Conservation (phyloP, 1,140 invertebrate genomes). For the Drosophila sturtevanti region DNA sequence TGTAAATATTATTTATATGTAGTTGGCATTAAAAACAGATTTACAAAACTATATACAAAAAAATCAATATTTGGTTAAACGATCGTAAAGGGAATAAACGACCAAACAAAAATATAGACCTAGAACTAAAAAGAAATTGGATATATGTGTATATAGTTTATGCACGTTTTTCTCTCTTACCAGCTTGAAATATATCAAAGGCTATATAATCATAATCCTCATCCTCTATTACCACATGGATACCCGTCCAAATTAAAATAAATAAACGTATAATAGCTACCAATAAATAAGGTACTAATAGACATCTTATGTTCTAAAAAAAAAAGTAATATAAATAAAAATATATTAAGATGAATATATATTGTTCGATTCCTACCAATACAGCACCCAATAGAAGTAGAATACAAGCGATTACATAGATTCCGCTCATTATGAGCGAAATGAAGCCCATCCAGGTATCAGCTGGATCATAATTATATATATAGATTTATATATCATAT, state of each 20-base stretch:
- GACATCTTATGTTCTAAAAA: conserved; percentile 19
- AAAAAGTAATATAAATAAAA: background rate
- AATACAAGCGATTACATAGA: conserved; percentile 50
- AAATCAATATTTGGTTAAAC: background rate
- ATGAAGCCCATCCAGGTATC: conserved; percentile 37
- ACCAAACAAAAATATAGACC: conserved; percentile 58
- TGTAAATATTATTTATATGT: conserved; percentile 8
- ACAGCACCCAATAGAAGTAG: conserved; percentile 47
- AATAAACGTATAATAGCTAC: conserved; percentile 39
- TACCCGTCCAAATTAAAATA: conserved; percentile 32
- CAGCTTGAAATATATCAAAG: conserved; percentile 50
- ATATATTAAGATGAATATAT: background rate
- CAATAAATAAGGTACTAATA: conserved; percentile 51
- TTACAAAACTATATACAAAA: background rate
- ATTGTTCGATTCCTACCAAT: conserved; percentile 34
- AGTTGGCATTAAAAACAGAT: background rate
- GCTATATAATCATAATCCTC: conserved; percentile 46
- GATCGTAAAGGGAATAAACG: conserved; percentile 53
- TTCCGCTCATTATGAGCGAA: conserved; percentile 41
- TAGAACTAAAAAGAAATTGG: conserved; percentile 19
- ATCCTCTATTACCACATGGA: conserved; percentile 24
- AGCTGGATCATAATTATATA: conserved; percentile 3
- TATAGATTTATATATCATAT: background rate
- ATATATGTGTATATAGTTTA: background rate
- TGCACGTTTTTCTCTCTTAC: conserved; percentile 23